Evolutionary conservation across 1,140 invertebrate species (phyloP), one percentile per base, ranked within the genome.

Genomic region (Papilio aristodemus): DNA sequence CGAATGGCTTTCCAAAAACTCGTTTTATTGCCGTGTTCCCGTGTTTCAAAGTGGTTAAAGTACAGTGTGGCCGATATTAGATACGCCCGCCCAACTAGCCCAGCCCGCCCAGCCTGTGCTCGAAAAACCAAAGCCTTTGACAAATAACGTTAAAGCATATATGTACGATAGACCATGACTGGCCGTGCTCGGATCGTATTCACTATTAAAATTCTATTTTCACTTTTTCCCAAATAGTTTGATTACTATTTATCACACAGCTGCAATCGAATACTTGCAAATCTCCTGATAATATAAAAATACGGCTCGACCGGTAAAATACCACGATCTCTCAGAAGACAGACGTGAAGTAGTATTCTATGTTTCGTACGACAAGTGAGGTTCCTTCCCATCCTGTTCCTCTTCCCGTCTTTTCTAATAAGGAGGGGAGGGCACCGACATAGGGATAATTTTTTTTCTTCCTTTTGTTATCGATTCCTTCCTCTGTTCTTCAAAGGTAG

Each of bases 61-160:
- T 36, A 50, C 63, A 66, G 63, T 66, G 63, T 66, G 43, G 63
- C 63, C 27, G 63, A 66, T 66, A 66, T 66, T 50, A 66, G 63
- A 50, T 27, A 46, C 39, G 22, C 27, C 50, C 63, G 63, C 19
- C n/a, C n/a, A n/a, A n/a, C n/a, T n/a, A n/a, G 27, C 43, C n/a
- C 17, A 64, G 39, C 6, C 39, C 14, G 43, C 22, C 9, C 46
- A 25, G 38, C 19, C 25, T 17, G 43, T 32, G 63, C 27, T 2
- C 13, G n/a, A 50, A 64, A 43, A 66, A 66, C 22, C 63, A 7
- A 66, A 50, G 63, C 63, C 63, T 66, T 66, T 66, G 63, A 66
- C 41, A 66, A 66, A 66, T 50, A 50, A 39, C 63, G 41, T 27
- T 50, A 46, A 27, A 66, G 41, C 43, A 66, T 66, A n/a, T n/a